Evolutionary conservation across 23 tunicate species (phyloP), one percentile per base, ranked within the genome.

Genomic region (Oikopleura dioica): DNA sequence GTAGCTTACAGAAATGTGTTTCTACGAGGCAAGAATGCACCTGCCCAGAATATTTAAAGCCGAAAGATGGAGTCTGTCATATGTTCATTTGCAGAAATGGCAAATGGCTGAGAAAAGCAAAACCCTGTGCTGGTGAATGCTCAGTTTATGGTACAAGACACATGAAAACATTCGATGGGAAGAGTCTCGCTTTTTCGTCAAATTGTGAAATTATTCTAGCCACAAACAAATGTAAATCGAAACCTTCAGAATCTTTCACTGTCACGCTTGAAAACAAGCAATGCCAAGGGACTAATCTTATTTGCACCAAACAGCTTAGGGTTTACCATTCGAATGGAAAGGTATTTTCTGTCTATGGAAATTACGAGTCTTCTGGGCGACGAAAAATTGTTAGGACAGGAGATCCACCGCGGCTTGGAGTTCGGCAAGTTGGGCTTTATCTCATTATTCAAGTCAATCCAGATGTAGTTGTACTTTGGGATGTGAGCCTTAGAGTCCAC

Each of bases 81-180:
- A n/a, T n/a, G n/a, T n/a, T n/a, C n/a, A n/a, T n/a, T n/a, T 63
- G 72, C 72, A 63, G 26, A 63, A 63, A 23, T 63, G 72, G 72
- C 2, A 23, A 63, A 16, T 63, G 72, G 72, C 4, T 63, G 4
- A 31, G 26, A 28, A 63, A 63, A 31, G 26, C 16, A 28, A 63
- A 63, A 63, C 32, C 29, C 30, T 63, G 72, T 28, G 30, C 72
- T 2, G 30, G 30, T 2, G 72, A 63, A 28, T 63, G 72, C 33
- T 63, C 72, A 2, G 26, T 63, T 21, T 63, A 12, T 28, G 72
- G 72, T 16, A 63, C 72, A 2, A 23, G 26, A 63, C 72, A 63
- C 26, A 31, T 63, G 32, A 31, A 12, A 2, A 63, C 72, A 12
- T 63, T 63, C 26, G 72, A 63, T 63, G 72, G 72, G 30, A 16